These are phyloP conservation scores for Diuraphis noxia DNA, from an alignment of 1,140 invertebrate species.

Conservation along the genomic window DNA sequence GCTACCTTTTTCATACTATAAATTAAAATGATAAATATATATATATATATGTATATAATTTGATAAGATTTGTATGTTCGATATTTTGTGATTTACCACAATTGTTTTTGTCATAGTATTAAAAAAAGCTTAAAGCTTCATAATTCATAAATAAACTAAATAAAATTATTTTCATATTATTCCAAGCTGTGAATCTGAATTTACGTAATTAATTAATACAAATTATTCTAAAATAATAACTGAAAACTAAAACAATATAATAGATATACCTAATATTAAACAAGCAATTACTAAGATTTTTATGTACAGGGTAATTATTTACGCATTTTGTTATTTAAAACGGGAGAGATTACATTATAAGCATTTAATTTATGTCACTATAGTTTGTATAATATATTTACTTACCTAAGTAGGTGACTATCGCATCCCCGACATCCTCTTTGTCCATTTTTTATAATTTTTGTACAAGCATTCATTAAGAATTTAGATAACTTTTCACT, in stretches of 20 bases:
- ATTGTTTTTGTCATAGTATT: neutral
- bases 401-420: neutral
- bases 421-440: neutral
- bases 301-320: neutral
- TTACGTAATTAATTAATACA: neutral
- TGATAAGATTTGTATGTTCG: neutral
- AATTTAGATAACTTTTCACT: conserved; percentile 2
- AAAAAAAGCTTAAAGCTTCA: neutral
- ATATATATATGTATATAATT: too few relatives aligned
- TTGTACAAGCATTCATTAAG: neutral
- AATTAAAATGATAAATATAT: neutral
- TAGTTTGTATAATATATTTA: neutral
- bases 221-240: neutral
- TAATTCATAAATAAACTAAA: neutral
- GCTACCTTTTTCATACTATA: neutral
- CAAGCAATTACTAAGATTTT: neutral
- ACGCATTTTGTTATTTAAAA: neutral
- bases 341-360: neutral
- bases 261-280: neutral
- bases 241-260: neutral
- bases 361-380: neutral
- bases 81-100: neutral
- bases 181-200: neutral
- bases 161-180: neutral
- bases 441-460: neutral